Evolutionary conservation across 2,888 invertebrate genomes (phyloP), one percentile per base, ranked within the genome.

Genomic region (Heliconius erato): DNA sequence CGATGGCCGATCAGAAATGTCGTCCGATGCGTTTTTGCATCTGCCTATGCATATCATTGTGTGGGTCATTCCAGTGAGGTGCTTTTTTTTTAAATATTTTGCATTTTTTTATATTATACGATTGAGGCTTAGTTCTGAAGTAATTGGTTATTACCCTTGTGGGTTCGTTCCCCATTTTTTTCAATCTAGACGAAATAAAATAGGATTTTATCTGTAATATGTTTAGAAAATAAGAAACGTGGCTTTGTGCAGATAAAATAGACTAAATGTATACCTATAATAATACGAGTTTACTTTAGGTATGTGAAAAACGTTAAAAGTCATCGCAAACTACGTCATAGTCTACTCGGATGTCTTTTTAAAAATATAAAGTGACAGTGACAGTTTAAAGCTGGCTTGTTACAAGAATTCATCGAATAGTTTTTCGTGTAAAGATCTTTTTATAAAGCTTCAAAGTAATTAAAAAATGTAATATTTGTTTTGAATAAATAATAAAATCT

Each of bases 1-100:
- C 89, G 86, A 87, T 88, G 86, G 87, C 86, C 87, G 89, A 88
- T 89, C 91, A 88, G 87, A 89, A 89, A 89, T 89, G 90, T 90
- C 91, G 90, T 89, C 89, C 88, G 88, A 89, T 86, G 76, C 81
- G 86, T 87, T 86, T 87, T 87, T 87, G 87, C 87, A 87, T 86
- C 86, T 86, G 87, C 85, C 84, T 84, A 82, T 86, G 80, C 79
- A 82, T 49, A 72, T 84, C n/a, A 32, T 44, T 68, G 80, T 80
- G 82, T 67, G 71, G 76, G 67, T 76, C 65, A 79, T 77, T 28
- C 77, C 76, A 26, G 77, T 76, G 28, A 68, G 81, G 79, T 54
- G 44, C 72, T 83, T 79, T 80, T 71, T 80, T 74, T 79, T n/a
- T 26, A 19, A 63, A 63, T 63, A 63, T 59, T 67, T 74, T 59